phyloP scores from a whole-genome alignment of 1,140 invertebrate species.

The Coenobita brevimanus region DNA sequence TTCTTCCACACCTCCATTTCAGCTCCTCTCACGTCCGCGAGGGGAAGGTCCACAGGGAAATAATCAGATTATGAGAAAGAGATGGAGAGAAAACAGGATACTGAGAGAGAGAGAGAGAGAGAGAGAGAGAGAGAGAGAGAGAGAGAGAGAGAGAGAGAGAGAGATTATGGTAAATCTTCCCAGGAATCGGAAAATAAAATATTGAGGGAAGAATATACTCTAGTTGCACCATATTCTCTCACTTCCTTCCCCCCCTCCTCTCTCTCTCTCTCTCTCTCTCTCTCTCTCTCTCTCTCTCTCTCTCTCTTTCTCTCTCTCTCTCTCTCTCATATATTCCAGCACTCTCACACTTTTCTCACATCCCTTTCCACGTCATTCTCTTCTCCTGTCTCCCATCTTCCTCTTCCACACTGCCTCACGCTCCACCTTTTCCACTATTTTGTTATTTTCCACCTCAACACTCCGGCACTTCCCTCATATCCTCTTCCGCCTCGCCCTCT shows the following conservation, averaged over 20 bases:
- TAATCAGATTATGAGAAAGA: neutral
- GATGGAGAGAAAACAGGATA: neutral
- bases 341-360: neutral
- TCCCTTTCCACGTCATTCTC: neutral
- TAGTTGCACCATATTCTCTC: neutral
- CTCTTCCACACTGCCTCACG: neutral
- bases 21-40: no score
- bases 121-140: no score
- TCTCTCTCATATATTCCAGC: no score
- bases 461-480: neutral
- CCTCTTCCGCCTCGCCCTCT: neutral
- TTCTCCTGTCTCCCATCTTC: neutral
- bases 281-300: constrained; percentile 11
- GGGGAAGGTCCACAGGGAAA: neutral
- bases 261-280: constrained; percentile 11
- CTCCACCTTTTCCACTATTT: neutral
- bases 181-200: neutral
- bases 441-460: neutral
- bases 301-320: neutral
- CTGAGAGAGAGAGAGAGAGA: no score
- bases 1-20: no score
- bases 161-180: neutral
- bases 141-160: neutral
- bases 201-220: no score
- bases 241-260: neutral